A percentile compares a stretch with the other conserved stretches of the same genome.
Conservation (phyloP, 2,888 invertebrate genomes). For the Troides aeacus region DNA sequence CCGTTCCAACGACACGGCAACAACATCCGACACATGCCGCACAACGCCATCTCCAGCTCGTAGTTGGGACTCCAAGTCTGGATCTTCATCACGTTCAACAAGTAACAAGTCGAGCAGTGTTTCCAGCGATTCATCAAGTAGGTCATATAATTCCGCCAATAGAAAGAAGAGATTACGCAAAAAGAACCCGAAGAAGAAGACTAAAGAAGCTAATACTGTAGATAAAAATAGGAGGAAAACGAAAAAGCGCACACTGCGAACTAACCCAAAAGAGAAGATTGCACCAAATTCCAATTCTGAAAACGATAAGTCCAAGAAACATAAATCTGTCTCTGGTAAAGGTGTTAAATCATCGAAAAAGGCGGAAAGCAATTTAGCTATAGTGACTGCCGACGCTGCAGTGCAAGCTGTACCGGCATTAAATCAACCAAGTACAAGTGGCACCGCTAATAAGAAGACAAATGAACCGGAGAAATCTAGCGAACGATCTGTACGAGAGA, state of each 20-base stretch:
- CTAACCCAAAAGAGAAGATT: slow-evolving; percentile 40
- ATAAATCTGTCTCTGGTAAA: slow-evolving; percentile 56
- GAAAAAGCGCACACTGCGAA: slow-evolving; percentile 39
- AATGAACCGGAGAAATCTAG: slow-evolving; percentile 30
- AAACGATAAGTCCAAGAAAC: slow-evolving; percentile 44
- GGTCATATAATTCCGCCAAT: slow-evolving; percentile 32
- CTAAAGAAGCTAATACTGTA: slow-evolving; percentile 28
- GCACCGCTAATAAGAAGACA: slow-evolving; percentile 5
- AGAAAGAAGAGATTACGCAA: slow-evolving; percentile 37
- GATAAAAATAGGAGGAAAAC: slow-evolving; percentile 42
- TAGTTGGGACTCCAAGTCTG: slow-evolving; percentile 25
- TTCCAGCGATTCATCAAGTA: slow-evolving; percentile 10
- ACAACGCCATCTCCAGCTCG: slow-evolving; percentile 33
- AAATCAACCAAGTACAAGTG: slow-evolving; percentile 41
- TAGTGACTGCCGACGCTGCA: slow-evolving; percentile 22
- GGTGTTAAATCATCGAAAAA: slow-evolving; percentile 59
- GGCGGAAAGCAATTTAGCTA: slow-evolving; percentile 14
- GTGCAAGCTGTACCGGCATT: slow-evolving; percentile 19
- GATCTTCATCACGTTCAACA: slow-evolving; percentile 26
- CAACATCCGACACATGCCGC: slow-evolving; percentile 35
- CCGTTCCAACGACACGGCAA: slow-evolving; percentile 32
- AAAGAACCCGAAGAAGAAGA: slow-evolving; percentile 43
- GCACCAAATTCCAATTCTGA: slow-evolving; percentile 28
- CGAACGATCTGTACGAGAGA: slow-evolving; percentile 45
- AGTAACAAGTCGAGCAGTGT: slow-evolving; percentile 2